phyloP scores from a whole-genome alignment of 2,113 vertebrate genomes.

The Macaca nemestrina region DNA sequence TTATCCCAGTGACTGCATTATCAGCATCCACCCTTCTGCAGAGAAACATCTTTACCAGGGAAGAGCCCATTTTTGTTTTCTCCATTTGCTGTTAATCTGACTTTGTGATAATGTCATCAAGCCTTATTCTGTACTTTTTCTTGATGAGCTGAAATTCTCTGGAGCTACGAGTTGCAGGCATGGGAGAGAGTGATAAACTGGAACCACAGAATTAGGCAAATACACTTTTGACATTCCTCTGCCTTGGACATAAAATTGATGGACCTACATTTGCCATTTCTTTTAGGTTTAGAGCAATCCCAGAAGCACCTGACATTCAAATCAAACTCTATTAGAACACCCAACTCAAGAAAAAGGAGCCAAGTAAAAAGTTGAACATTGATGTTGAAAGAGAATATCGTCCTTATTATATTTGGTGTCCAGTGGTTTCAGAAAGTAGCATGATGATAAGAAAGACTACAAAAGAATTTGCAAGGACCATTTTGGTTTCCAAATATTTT shows the following conservation, averaged over 20 bases:
- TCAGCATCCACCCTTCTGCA: slow-evolving; percentile 43
- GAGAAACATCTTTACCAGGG: slow-evolving; percentile 40
- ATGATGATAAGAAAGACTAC: neutral
- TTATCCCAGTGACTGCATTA: neutral
- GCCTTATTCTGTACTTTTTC: slow-evolving; percentile 23
- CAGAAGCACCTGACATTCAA: slow-evolving; percentile 19
- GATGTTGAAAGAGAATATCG: neutral
- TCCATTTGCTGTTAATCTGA: slow-evolving; percentile 68
- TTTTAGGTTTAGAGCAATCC: neutral
- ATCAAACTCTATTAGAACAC: neutral
- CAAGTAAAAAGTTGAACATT: neutral
- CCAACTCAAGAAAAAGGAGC: slow-evolving; percentile 1
- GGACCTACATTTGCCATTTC: neutral
- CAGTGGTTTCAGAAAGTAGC: slow-evolving; percentile 1
- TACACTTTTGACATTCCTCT: neutral
- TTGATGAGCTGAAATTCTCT: slow-evolving; percentile 57
- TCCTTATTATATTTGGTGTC: neutral
- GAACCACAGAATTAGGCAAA: slow-evolving; percentile 50
- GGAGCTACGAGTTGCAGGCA: slow-evolving; percentile 15
- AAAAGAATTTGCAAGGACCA: neutral
- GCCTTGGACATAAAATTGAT: slow-evolving; percentile 42
- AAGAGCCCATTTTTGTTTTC: slow-evolving; percentile 63
- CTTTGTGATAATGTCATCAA: slow-evolving; percentile 59
- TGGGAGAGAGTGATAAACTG: slow-evolving; percentile 46
- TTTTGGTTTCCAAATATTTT: slow-evolving; percentile 28